These are phyloP conservation scores for Drosophila mauritiana DNA, from an alignment of 1,140 invertebrate genomes.

Conservation along the genomic window DNA sequence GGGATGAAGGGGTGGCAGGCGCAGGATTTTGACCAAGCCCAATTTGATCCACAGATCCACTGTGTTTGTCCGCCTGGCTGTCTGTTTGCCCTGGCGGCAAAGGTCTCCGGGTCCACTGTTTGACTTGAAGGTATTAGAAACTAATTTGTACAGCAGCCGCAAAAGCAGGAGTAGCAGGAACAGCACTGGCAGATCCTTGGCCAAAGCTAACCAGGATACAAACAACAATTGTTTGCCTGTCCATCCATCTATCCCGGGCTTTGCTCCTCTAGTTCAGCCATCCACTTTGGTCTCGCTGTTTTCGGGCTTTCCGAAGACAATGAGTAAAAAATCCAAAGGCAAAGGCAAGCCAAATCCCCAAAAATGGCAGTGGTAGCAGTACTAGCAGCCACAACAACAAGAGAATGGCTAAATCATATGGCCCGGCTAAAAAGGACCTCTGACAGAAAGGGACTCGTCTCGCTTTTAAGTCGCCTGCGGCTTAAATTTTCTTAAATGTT, in stretches of 20 bases:
- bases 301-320: conserved; percentile 37
- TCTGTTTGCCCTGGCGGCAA: conserved; percentile 47
- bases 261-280: conserved; percentile 49
- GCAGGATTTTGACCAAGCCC: conserved; percentile 6
- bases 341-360: conserved; percentile 64
- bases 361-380: conserved; percentile 25
- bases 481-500: conserved; percentile 82
- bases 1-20: background rate
- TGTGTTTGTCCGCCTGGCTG: conserved; percentile 56
- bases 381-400: background rate
- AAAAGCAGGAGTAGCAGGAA: conserved; percentile 50
- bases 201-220: conserved; percentile 71
- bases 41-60: conserved; percentile 23
- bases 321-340: conserved; percentile 42
- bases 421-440: conserved; percentile 26
- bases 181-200: conserved; percentile 1
- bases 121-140: conserved; percentile 83
- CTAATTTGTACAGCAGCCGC: conserved; percentile 75
- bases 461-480: conserved; percentile 77
- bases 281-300: conserved; percentile 44
- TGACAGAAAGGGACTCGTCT: conserved; percentile 56
- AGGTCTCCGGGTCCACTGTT: conserved; percentile 60
- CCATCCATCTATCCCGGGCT: conserved; percentile 64
- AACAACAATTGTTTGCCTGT: conserved; percentile 78
- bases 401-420: conserved; percentile 72